Evolutionary conservation across 2,113 vertebrate species (phyloP), one percentile per base, ranked within the genome.

Genomic region (Vombatus ursinus): DNA sequence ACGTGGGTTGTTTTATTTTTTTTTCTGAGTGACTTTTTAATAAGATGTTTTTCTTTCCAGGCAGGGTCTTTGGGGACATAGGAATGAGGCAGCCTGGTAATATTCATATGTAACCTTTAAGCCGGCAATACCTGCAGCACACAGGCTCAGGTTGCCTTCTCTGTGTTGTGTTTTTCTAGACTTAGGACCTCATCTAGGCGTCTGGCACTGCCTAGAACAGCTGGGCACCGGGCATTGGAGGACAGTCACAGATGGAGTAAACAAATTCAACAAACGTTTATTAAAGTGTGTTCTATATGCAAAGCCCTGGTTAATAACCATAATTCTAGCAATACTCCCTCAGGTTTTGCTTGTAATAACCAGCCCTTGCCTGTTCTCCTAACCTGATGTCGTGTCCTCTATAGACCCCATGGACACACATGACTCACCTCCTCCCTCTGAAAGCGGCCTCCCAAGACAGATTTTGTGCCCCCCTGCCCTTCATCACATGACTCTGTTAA

Each of bases 261-360:
- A 84, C 68, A 84, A 44, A 44, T 84, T 84, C 68, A 84, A 84
- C 68, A 84, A 84, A 44, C 68, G 44, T 84, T 84, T 84, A 84
- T 84, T 84, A 84, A 84, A 84, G 6, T 22, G 68, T 44, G 68
- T 84, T 44, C 68, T 84, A n/a, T 84, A 84, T 84, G 68, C 68
- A 84, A 84, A 84, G 68, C 68, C 68, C 68, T 84, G 68, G n/a
- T 84, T 84, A 84, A 84, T 84, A 84, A 84, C n/a, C n/a, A 84
- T 84, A 44, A 84, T 84, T 84, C 68, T 44, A 44, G n/a, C n/a
- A 84, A 84, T 84, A 22, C 19, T 84, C 68, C n/a, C 68, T 44
- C 16, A 84, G 68, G n/a, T 84, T 44, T 84, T 84, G 6, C 37
- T 77, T 19, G n/a, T 31, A 84, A 84, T 8, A 84, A 84, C 68